Evolutionary conservation across 2,113 vertebrate genomes (phyloP), one percentile per base, ranked within the genome.

Genomic region (Planiliza haematocheilus): DNA sequence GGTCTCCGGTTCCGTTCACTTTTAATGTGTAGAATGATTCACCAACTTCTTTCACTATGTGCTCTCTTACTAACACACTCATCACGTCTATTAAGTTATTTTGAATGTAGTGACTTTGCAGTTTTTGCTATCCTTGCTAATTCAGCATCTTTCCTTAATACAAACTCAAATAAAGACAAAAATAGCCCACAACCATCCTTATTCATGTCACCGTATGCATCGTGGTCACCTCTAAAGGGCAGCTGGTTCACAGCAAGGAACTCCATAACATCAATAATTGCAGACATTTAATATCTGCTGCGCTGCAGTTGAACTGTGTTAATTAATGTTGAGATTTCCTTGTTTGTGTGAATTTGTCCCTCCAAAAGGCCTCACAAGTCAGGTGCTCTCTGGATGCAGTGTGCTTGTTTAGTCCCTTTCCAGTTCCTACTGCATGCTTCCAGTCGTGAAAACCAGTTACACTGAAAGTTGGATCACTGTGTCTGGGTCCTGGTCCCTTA

Each of bases 251-350:
- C n/a, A n/a, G n/a, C n/a, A n/a, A n/a, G n/a, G 18, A 12, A 65
- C 62, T 36, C 21, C 48, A n/a, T n/a, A n/a, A n/a, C n/a, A n/a
- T n/a, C n/a, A n/a, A n/a, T n/a, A n/a, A n/a, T n/a, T n/a, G n/a
- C n/a, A n/a, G n/a, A n/a, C n/a, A n/a, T n/a, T 52, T 7, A 65
- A 65, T 6, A 48, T 16, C 62, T 51, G 17, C 2, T 65, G 62
- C 11, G 46, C 34, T 64, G 61, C 16, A 64, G 46, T 50, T 64
- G 34, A 11, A 20, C 34, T 5, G 62, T 65, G 24, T 39, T 65
- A 51, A 52, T 65, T 36, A 48, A 41, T 37, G 62, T 65, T 65
- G 46, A 41, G n/a, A 65, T 65, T 65, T 65, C 48, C 37, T 45
- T 65, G 14, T 10, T 9, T 17, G 2, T 38, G 8, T 38, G 53